Conservation (phyloP, 2,113 vertebrate genomes). For the Sinocyclocheilus maitianheensis region DNA sequence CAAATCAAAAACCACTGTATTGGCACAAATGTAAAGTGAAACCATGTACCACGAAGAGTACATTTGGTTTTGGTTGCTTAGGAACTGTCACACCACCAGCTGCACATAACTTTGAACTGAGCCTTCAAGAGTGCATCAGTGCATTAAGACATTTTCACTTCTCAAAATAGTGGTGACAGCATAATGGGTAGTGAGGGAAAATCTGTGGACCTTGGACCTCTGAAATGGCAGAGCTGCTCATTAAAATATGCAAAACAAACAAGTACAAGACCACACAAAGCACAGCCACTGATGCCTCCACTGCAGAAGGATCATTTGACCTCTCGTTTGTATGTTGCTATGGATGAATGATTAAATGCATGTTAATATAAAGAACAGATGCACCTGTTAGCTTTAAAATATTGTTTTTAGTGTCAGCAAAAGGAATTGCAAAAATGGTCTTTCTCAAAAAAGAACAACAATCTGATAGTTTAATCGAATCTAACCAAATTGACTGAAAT, state of each 20-base stretch:
- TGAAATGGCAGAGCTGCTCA: constrained; percentile 17
- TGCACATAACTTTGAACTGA: constrained; percentile 50
- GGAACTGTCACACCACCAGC: constrained; percentile 54
- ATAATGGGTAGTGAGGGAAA: constrained; percentile 44
- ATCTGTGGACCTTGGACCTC: constrained; percentile 8
- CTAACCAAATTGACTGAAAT: neutral
- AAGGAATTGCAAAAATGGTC: neutral
- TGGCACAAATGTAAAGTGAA: constrained; percentile 30
- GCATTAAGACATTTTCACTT: constrained; percentile 46
- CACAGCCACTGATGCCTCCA: neutral
- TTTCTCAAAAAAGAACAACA: neutral
- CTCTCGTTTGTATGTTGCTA: neutral
- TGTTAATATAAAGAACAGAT: neutral
- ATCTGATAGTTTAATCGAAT: neutral
- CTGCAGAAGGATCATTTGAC: constrained; percentile 4
- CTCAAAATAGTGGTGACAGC: constrained; percentile 41
- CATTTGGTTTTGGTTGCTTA: constrained; percentile 59
- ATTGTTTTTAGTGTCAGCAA: neutral
- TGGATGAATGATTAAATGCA: neutral
- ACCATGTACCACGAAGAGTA: constrained; percentile 37
- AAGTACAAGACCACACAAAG: neutral
- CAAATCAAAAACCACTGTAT: constrained; percentile 15
- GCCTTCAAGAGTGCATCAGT: constrained; percentile 45
- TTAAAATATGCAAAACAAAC: constrained; percentile 33
- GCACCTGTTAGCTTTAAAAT: neutral